Conservation (phyloP, 2,797 vertebrate genomes). For the Apogon talboti region DNA sequence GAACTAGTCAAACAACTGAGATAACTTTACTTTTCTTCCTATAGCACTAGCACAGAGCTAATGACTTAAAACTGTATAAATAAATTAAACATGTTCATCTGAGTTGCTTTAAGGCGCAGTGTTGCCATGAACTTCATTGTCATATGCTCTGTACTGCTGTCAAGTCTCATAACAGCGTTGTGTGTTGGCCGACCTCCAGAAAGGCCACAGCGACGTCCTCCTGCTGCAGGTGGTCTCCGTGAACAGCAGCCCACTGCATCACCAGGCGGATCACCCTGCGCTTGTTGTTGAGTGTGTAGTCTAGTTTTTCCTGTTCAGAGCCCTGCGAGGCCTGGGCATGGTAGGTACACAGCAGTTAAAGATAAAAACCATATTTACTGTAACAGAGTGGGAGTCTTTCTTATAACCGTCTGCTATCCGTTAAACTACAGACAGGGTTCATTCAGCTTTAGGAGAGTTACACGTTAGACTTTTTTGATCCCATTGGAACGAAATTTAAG, state of each 20-base stretch:
- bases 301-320: slow-evolving; percentile 94
- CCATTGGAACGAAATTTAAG: no score
- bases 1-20: no score
- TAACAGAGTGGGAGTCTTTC: neutral
- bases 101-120: no score
- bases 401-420: neutral
- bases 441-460: no score
- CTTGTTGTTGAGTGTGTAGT: slow-evolving; percentile 95
- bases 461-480: no score
- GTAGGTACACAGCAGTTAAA: slow-evolving; percentile 92
- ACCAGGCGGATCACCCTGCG: slow-evolving; percentile 92
- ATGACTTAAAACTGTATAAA: no score
- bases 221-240: slow-evolving; percentile 91
- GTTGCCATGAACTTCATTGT: no score
- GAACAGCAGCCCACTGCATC: slow-evolving; percentile 89
- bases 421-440: no score
- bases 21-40: no score
- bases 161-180: neutral
- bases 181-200: slow-evolving; percentile 87
- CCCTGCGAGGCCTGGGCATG: slow-evolving; percentile 94
- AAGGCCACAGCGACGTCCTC: slow-evolving; percentile 90
- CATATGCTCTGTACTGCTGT: neutral
- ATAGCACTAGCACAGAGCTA: no score
- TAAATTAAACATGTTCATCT: no score
- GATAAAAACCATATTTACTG: slow-evolving; percentile 40